Evolutionary conservation across 2,888 invertebrate species (phyloP).

Genomic region (Parochlus steinenii): DNA sequence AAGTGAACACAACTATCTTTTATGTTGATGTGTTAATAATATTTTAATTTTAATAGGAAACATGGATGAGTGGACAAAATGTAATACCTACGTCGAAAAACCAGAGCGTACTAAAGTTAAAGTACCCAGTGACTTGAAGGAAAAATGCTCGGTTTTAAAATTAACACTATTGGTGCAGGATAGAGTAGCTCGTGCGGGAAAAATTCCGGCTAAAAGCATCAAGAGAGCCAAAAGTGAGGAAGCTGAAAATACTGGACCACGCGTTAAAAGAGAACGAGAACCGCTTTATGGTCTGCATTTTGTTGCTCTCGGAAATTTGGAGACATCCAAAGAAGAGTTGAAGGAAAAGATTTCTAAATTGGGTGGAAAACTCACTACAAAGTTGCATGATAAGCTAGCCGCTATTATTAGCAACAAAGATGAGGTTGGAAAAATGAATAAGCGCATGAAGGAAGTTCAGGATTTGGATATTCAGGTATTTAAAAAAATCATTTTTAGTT

Average conservation of each 20-base stretch:
- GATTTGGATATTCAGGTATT: conserved; percentile 46
- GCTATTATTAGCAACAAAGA: conserved; percentile 57
- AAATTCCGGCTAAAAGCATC: too few species aligned
- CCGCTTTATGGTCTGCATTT: conserved; percentile 67
- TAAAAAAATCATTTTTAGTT: neutral
- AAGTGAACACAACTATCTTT: conserved; percentile 18
- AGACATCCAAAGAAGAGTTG: conserved; percentile 40
- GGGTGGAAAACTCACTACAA: conserved; percentile 57
- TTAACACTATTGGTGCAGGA: conserved; percentile 37
- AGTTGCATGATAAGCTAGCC: conserved; percentile 45
- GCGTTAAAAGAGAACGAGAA: conserved; percentile 44
- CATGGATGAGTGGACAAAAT: conserved; percentile 80
- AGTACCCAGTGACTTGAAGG: conserved; percentile 45
- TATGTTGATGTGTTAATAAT: conserved; percentile 7
- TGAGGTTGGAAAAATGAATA: conserved; percentile 49
- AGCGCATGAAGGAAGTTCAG: conserved; percentile 47
- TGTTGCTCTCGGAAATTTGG: conserved; percentile 42
- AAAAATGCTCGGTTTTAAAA: conserved; percentile 36
- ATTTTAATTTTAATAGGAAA: conserved; percentile 29
- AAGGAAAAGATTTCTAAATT: conserved; percentile 51
- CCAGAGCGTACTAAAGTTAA: conserved; percentile 56
- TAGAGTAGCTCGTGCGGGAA: conserved; percentile 37
- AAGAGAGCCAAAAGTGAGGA: conserved; percentile 7
- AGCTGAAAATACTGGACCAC: conserved; percentile 33
- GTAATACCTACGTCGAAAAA: conserved; percentile 48